phyloP scores from a whole-genome alignment of 2,888 invertebrate genomes.

The Pterobdella sp. region DNA sequence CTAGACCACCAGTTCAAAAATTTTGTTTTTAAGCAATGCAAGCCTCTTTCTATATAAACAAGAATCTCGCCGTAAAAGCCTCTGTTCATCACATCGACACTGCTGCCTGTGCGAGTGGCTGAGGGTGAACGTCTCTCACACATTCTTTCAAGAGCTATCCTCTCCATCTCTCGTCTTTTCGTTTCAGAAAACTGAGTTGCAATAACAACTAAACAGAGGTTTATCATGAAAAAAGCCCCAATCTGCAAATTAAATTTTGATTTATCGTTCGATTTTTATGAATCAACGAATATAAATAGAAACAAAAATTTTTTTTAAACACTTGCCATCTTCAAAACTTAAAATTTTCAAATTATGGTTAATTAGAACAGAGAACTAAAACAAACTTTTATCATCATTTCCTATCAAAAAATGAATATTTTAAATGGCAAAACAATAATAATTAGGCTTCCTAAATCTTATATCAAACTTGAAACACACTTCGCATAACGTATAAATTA shows the following conservation, averaged over 20 bases:
- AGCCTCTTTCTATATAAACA: neutral
- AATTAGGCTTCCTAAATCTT: too few species aligned
- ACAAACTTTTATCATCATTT: too few species aligned
- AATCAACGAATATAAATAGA: too few species aligned
- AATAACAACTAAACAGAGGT: constrained; percentile 98
- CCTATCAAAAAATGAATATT: too few species aligned
- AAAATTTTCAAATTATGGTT: too few species aligned
- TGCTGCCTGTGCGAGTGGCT: neutral
- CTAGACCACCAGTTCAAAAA: neutral
- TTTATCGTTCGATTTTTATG: too few species aligned
- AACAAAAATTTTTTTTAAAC: too few species aligned
- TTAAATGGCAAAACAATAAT: too few species aligned
- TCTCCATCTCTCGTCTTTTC: constrained; percentile 97
- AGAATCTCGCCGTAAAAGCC: constrained; percentile 85
- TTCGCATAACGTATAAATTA: too few species aligned
- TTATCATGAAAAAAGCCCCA: constrained; percentile 99
- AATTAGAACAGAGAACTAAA: too few species aligned
- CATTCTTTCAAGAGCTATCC: constrained; percentile 84
- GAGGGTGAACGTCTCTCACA: constrained; percentile 10
- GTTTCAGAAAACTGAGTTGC: constrained; percentile 99
- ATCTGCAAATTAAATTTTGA: constrained; percentile 66
- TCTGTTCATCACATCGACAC: constrained; percentile 56
- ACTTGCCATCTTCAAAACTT: too few species aligned
- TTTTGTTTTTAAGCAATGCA: neutral
- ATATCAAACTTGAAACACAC: too few species aligned